Conservation (phyloP, 2,797 vertebrate genomes). For the Esox masquinongy region DNA sequence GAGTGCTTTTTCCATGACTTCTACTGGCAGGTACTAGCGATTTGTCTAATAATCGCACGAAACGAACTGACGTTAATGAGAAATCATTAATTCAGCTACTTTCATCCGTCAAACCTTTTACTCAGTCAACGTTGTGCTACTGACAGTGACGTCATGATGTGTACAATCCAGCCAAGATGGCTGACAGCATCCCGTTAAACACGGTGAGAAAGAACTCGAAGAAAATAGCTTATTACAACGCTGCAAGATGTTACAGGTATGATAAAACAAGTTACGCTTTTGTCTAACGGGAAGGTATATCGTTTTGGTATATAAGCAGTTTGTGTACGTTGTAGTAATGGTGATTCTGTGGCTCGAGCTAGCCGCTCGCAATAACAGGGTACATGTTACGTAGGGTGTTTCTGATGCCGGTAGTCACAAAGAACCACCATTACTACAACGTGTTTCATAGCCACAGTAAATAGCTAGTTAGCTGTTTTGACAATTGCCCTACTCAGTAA, state of each 20-base stretch:
- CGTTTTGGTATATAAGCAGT: neutral
- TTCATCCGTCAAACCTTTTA: neutral
- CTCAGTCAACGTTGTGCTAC: neutral
- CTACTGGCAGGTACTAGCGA: too few species aligned
- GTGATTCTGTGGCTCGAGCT: slow-evolving; percentile 11
- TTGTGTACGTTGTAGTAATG: neutral
- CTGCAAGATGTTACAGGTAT: slow-evolving; percentile 84
- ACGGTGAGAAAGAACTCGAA: slow-evolving; percentile 80
- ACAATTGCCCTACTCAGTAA: neutral
- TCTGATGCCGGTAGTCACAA: neutral
- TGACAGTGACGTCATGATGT: slow-evolving; percentile 52
- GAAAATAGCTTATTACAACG: slow-evolving; percentile 81
- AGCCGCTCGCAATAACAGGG: neutral
- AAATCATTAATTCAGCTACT: too few species aligned
- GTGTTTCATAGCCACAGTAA: neutral
- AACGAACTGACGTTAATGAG: too few species aligned
- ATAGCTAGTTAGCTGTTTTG: neutral
- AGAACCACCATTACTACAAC: too few species aligned
- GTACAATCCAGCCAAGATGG: slow-evolving; percentile 82
- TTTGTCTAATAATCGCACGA: too few species aligned
- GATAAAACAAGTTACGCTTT: neutral
- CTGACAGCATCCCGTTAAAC: slow-evolving; percentile 87
- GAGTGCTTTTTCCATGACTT: too few species aligned
- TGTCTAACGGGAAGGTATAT: neutral
- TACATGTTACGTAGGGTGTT: too few species aligned